Evolutionary conservation across 1,140 invertebrate genomes (phyloP).

Genomic region (Drosophila nigrodunni): DNA sequence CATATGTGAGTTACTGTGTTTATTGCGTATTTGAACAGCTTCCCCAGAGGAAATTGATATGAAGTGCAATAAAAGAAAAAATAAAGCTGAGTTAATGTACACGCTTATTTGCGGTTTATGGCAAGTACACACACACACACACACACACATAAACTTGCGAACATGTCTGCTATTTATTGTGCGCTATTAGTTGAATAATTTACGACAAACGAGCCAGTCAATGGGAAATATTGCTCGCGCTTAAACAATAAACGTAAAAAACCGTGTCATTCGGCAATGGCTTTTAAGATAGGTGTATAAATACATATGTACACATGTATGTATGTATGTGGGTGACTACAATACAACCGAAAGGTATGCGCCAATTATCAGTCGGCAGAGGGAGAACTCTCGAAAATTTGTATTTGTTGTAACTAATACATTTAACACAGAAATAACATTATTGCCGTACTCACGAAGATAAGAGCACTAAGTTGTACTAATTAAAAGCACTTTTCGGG

Average conservation of each 20-base stretch:
- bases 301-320: no score
- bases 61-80: slow-evolving; percentile 14
- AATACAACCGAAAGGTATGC: slow-evolving; percentile 9
- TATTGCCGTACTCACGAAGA: slow-evolving; percentile 49
- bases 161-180: neutral
- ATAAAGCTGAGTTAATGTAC: slow-evolving; percentile 4
- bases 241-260: slow-evolving; percentile 20
- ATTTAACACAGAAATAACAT: slow-evolving; percentile 74
- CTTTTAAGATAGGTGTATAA: slow-evolving; percentile 11
- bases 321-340: neutral
- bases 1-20: neutral
- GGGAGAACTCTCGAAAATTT: slow-evolving; percentile 3
- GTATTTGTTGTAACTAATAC: slow-evolving; percentile 41
- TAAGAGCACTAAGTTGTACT: slow-evolving; percentile 30
- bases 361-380: slow-evolving; percentile 69
- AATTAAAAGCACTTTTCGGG: slow-evolving; percentile 30
- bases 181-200: slow-evolving; percentile 31
- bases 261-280: slow-evolving; percentile 3
- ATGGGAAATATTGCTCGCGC: slow-evolving; percentile 21
- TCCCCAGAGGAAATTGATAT: slow-evolving; percentile 44
- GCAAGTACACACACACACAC: neutral
- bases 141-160: neutral
- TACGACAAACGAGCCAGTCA: slow-evolving; percentile 21
- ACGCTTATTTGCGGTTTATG: slow-evolving; percentile 49
- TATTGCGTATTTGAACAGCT: slow-evolving; percentile 33